Evolutionary conservation across 1,140 invertebrate species (phyloP).

Genomic region (Lasaia peninsularis): DNA sequence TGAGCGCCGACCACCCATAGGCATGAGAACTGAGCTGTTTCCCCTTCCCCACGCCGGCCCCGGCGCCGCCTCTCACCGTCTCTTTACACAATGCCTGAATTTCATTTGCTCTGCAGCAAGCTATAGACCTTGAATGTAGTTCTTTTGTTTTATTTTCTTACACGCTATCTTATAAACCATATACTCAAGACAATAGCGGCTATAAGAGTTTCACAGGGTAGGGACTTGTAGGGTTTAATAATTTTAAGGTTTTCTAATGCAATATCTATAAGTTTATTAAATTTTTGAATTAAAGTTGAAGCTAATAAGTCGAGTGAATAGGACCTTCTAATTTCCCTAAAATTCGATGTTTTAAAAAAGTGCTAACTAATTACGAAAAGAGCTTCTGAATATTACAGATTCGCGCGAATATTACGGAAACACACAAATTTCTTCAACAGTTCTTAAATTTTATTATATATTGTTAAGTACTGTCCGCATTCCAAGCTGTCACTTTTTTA

Average conservation of each 20-base stretch:
- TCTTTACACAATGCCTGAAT: constrained; percentile 67
- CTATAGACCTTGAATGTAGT: constrained; percentile 47
- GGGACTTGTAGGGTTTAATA: no score
- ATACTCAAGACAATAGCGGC: constrained; percentile 8
- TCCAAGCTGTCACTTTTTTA: constrained; percentile 64
- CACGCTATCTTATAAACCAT: constrained; percentile 29
- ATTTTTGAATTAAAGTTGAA: no score
- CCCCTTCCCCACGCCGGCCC: constrained; percentile 59
- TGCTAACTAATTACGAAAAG: no score
- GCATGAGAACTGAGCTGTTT: constrained; percentile 65
- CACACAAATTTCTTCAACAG: no score
- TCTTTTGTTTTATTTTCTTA: constrained; percentile 43
- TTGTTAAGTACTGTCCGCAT: constrained; percentile 58
- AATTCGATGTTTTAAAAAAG: no score
- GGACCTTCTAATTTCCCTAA: background rate
- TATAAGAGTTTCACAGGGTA: no score
- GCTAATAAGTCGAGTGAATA: background rate
- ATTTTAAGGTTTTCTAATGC: no score
- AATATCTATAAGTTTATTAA: background rate
- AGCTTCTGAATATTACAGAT: no score
- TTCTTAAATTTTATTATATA: constrained; percentile 16
- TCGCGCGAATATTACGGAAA: no score
- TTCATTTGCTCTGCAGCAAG: constrained; percentile 60
- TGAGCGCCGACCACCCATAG: constrained; percentile 73
- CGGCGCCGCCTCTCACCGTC: constrained; percentile 62